These are phyloP conservation scores for Chromoteleia sp. DNA, from an alignment of 2,888 invertebrate species.

Conservation along the genomic window DNA sequence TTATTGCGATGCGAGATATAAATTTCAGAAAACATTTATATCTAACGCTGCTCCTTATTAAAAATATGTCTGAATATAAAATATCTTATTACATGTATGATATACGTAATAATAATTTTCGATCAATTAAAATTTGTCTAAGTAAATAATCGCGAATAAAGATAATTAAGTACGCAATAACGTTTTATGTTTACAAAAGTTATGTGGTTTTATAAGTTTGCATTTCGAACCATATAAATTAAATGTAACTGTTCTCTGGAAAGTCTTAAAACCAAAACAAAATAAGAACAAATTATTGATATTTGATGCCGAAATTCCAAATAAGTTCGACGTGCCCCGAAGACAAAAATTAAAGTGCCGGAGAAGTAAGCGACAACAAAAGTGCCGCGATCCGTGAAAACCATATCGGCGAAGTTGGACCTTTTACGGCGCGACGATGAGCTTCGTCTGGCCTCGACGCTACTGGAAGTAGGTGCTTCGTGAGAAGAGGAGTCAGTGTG, in stretches of 20 bases:
- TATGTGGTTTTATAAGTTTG: too few species aligned
- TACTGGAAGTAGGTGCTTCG: slow-evolving; percentile 70
- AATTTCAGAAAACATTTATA: background rate
- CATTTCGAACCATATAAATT: too few species aligned
- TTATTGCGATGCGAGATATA: slow-evolving; percentile 3
- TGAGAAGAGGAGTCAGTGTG: slow-evolving; percentile 79
- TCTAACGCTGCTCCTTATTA: background rate
- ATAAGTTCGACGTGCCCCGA: background rate
- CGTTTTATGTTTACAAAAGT: too few species aligned
- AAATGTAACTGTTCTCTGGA: too few species aligned
- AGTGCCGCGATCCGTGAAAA: slow-evolving; percentile 27
- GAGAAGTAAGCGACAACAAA: background rate
- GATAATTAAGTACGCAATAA: too few species aligned
- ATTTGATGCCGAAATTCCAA: background rate
- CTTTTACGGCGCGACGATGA: slow-evolving; percentile 41
- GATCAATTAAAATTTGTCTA: too few species aligned
- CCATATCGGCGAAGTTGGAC: slow-evolving; percentile 16
- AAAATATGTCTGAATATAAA: background rate
- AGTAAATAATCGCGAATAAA: background rate
- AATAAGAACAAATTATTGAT: too few species aligned
- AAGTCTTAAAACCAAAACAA: too few species aligned
- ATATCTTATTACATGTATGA: background rate
- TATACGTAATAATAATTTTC: too few species aligned
- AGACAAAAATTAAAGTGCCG: background rate
- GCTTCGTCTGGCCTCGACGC: slow-evolving; percentile 50